phyloP scores from a whole-genome alignment of 2,888 invertebrate genomes.

The Chesias legatella region DNA sequence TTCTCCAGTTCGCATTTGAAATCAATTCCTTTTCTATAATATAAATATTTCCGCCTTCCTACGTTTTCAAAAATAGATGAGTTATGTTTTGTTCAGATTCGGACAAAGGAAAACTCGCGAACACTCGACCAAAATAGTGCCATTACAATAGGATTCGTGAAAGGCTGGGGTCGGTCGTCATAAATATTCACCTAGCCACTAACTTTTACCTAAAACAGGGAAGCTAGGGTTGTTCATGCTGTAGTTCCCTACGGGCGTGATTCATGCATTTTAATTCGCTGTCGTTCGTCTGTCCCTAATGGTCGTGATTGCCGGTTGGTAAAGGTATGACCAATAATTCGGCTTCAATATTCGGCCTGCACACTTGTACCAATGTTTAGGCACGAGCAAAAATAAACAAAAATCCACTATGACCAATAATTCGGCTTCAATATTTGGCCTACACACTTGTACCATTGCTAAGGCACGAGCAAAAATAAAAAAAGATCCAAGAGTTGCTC shows the following conservation, averaged over 20 bases:
- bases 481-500: no score
- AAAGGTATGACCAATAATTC: neutral
- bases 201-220: constrained; percentile 21
- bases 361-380: no score
- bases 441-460: neutral
- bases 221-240: constrained; percentile 14
- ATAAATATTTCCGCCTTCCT: no score
- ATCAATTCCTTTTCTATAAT: no score
- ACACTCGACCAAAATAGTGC: constrained; percentile 18
- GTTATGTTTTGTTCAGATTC: constrained; percentile 8
- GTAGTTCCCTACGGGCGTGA: constrained; percentile 18
- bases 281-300: constrained; percentile 26
- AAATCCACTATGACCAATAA: neutral
- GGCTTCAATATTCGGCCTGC: neutral
- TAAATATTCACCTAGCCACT: constrained; percentile 20
- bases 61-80: constrained; percentile 5
- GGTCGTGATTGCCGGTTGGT: constrained; percentile 21
- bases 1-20: no score
- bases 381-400: no score
- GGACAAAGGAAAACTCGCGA: constrained; percentile 16
- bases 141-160: constrained; percentile 16
- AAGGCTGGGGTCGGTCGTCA: constrained; percentile 20
- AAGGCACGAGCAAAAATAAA: no score
- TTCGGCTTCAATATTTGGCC: neutral
- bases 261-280: constrained; percentile 30